Base-by-base conservation (phyloP, 2,888 invertebrate species). In the Eutolmus rufibarbis region DNA sequence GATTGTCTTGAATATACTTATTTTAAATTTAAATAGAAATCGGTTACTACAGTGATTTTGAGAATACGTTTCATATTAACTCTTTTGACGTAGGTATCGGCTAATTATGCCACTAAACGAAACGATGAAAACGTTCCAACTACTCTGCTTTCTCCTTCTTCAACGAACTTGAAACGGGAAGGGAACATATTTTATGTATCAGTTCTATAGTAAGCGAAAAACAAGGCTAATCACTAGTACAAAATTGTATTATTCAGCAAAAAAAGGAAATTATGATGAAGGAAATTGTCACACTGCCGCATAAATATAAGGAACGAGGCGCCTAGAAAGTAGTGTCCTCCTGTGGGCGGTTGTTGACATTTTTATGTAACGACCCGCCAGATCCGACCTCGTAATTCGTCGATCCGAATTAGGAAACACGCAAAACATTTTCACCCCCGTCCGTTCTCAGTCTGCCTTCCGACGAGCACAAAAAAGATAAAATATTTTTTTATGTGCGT, bases 341-440 rank as follows among this genome's bases (percentile, higher is more conserved):
- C 2, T 12, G 66, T 66, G 66, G 66, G 66, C 3, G 66, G 66
- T 66, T 66, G 66, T 66, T 66, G 66, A 66, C 66, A 66, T 66
- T 66, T 56, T 66, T 66, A 66, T 23, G 23, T 66, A 66, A 66
- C 28, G 28, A 28, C 28, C 66, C 23, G 66, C 66, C 76, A 76
- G 37, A 76, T 76, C 78, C 78, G 43, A 40, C 78, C 78, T 78
- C 78, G 23, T 78, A 78, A 78, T 43, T 78, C 43, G 37, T 78
- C 19, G 78, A 37, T 40, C 37, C 43, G 37, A 78, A 78, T 40
- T 23, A 76, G 31, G 19, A 43, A 78, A 46, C 37, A 34, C 37
- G 78, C 78, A 78, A 23, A 78, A 40, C 78, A 78, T 46, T 19
- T 78, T 12, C 23, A 23, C 66, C 28, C 51, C 51, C 51, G n/a